Conservation (phyloP, 2,888 invertebrate species). For the Uloborus plumipes region DNA sequence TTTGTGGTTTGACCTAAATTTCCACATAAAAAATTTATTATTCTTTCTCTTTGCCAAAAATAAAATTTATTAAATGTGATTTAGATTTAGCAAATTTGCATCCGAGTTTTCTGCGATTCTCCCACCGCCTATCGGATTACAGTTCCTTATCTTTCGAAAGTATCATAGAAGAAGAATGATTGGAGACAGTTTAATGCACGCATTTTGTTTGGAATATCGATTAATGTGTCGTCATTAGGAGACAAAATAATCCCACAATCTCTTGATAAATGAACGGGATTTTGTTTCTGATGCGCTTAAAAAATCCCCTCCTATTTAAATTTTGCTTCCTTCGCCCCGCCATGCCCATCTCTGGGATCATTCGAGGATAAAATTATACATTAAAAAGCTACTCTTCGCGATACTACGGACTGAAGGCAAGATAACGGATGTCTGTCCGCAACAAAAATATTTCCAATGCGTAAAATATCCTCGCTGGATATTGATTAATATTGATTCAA, state of each 20-base stretch:
- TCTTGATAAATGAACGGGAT: constrained; percentile 10
- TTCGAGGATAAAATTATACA: constrained; percentile 22
- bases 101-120: no score
- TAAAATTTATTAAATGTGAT: no score
- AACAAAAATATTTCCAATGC: constrained; percentile 4
- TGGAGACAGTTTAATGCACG: constrained; percentile 6
- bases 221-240: neutral
- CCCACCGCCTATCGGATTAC: no score
- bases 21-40: no score
- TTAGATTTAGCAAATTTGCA: no score
- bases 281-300: constrained; percentile 1
- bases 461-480: neutral
- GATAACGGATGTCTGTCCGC: constrained; percentile 2
- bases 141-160: no score
- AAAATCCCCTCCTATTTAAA: constrained; percentile 13
- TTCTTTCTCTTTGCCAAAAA: no score
- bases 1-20: no score
- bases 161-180: neutral
- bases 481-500: constrained; percentile 13
- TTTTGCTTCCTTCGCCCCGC: constrained; percentile 2
- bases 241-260: constrained; percentile 20
- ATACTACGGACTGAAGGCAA: neutral
- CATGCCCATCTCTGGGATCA: neutral
- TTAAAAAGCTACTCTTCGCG: constrained; percentile 3
- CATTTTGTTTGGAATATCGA: constrained; percentile 8